phyloP scores from a whole-genome alignment of 2,797 vertebrate genomes.

The Heterohyrax brucei region DNA sequence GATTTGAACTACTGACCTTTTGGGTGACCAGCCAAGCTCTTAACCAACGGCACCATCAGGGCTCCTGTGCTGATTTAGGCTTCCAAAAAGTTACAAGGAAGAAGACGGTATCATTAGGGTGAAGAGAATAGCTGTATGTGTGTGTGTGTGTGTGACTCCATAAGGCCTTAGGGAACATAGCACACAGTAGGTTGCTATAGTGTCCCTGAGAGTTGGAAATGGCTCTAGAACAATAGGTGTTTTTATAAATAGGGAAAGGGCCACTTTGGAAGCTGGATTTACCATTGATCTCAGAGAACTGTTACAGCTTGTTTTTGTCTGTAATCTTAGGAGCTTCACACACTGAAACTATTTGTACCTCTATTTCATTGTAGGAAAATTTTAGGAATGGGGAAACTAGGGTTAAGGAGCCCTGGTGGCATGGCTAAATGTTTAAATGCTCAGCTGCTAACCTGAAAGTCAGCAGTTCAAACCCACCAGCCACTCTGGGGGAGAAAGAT shows the following conservation, averaged over 20 bases:
- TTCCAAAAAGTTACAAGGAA: not conserved
- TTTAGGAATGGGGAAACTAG: not conserved
- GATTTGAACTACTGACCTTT: too few relatives aligned
- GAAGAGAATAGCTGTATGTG: too few relatives aligned
- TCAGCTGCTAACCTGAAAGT: not conserved
- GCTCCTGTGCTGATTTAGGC: not conserved
- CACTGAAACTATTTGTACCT: constrained; percentile 6
- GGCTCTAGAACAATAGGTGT: too few relatives aligned
- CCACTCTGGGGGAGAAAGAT: not conserved
- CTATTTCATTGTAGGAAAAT: not conserved
- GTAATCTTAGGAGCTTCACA: not conserved
- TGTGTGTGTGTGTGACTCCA: accelerated
- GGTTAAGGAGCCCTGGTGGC: not conserved
- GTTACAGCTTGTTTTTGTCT: not conserved
- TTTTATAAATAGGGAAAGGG: not conserved
- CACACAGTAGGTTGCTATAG: too few relatives aligned
- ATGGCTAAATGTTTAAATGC: not conserved
- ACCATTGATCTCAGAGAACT: not conserved
- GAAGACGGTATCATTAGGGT: accelerated
- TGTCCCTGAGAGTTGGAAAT: too few relatives aligned
- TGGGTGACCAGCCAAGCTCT: too few relatives aligned
- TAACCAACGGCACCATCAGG: too few relatives aligned
- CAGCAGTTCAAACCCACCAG: not conserved
- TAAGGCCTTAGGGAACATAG: not conserved
- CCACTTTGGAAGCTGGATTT: not conserved